phyloP scores from a whole-genome alignment of 2,797 vertebrate genomes.

The Melanotaenia nigrans region DNA sequence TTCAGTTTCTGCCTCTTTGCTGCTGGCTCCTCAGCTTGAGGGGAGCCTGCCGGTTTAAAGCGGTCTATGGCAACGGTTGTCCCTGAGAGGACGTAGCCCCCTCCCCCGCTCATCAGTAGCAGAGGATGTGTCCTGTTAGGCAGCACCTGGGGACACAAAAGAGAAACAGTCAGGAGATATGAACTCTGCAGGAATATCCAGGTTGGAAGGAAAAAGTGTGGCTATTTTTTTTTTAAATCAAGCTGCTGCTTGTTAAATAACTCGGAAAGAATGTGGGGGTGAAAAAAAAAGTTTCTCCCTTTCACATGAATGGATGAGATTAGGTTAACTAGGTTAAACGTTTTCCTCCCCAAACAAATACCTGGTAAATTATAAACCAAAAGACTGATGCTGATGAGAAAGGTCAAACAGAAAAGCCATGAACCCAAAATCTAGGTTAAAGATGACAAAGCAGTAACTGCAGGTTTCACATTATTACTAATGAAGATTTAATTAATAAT shows the following conservation, averaged over 20 bases:
- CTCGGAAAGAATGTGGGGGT: background rate
- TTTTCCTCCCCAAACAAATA: background rate
- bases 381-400: background rate
- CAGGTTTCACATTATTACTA: background rate
- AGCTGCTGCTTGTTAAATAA: background rate
- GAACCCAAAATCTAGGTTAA: background rate
- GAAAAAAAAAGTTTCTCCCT: background rate
- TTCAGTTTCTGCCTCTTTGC: conserved; percentile 89
- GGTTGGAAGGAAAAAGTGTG: background rate
- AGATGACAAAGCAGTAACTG: background rate
- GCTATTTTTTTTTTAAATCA: background rate
- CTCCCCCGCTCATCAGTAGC: conserved; percentile 93
- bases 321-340: background rate
- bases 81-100: conserved; percentile 94
- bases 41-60: conserved; percentile 63
- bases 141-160: conserved; percentile 84
- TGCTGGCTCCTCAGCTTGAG: conserved; percentile 81
- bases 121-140: conserved; percentile 95
- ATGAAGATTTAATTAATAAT: background rate
- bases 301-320: background rate
- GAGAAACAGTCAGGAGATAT: conserved; percentile 44
- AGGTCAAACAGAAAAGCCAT: background rate
- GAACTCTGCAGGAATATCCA: conserved; percentile 12
- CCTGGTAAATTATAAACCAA: background rate
- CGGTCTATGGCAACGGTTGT: conserved; percentile 85